Evolutionary conservation across 2,113 vertebrate genomes (phyloP), one percentile per base, ranked within the genome.

Genomic region (Salminus brasiliensis): DNA sequence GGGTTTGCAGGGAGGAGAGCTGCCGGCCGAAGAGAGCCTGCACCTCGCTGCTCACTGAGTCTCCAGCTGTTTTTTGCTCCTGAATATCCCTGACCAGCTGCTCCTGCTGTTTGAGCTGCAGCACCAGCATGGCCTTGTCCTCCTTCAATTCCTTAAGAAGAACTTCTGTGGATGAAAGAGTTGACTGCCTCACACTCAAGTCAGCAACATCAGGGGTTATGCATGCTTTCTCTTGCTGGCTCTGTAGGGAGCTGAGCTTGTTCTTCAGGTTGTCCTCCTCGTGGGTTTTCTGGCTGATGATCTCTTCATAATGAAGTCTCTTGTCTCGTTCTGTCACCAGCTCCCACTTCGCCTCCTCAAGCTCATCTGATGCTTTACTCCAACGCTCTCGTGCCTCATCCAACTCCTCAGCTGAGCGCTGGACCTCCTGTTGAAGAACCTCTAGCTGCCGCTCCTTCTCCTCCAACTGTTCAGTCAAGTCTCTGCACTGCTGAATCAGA

Each of bases 301-400:
- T 76, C 43, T 87, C 78, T 21, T 86, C 82, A 55, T 83, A 78
- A 1, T 1, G 36, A 73, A 85, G 39, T 74, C 84, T 62, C 27
- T 69, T 79, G 23, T 85, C 79, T 13, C 78, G 82, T 80, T 93
- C 90, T 29, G 83, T 59, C 63, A 86, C 82, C 71, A 91, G 84
- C 67, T 91, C 59, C 43, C 65, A 86, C 52, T 25, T 81, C 13
- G 79, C n/a, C 12, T 76, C 74, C 41, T 85, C 82, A 12, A 95
- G 90, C 43, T 94, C 93, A 63, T 91, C 85, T 0, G 88, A 62
- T 2, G 74, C 85, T 73, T 88, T 71, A 69, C 76, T 74, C 88
- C 88, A 94, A 81, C 91, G 94, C 75, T 57, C 83, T 69, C 89
- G 73, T 55, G 90, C 89, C 84, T 94, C 93, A 49, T 91, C 87